Evolutionary conservation across 2,113 vertebrate genomes (phyloP).

Genomic region (Xiphias gladius): DNA sequence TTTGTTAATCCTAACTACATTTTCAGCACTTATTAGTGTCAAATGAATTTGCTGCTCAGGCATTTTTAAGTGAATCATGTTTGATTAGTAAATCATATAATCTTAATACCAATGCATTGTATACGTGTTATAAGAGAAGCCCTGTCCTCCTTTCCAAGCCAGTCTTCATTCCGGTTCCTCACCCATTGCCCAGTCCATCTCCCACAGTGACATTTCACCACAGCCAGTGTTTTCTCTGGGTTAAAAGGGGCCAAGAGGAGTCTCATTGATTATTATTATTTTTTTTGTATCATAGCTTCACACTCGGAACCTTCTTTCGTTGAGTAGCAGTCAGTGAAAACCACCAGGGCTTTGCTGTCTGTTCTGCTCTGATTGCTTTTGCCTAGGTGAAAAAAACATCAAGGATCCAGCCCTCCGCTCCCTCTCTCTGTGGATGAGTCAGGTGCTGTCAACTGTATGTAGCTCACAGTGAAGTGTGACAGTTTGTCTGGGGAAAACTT

Average conservation of each 20-base stretch:
- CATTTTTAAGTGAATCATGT: neutral
- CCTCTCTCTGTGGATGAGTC: slow-evolving; percentile 37
- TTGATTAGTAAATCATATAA: neutral
- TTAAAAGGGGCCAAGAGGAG: slow-evolving; percentile 33
- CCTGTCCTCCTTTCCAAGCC: slow-evolving; percentile 18
- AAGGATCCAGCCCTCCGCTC: neutral
- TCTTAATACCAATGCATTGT: neutral
- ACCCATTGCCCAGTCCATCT: slow-evolving; percentile 43
- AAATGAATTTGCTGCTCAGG: neutral
- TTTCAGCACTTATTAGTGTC: neutral
- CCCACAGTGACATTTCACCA: slow-evolving; percentile 42
- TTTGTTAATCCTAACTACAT: neutral
- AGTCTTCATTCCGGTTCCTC: slow-evolving; percentile 35
- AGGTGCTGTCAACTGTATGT: slow-evolving; percentile 18
- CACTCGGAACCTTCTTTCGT: slow-evolving; percentile 23
- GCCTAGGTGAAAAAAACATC: slow-evolving; percentile 2
- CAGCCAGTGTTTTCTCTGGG: slow-evolving; percentile 37
- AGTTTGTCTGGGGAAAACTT: neutral
- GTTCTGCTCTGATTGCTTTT: slow-evolving; percentile 50
- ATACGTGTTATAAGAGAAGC: neutral
- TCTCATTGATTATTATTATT: slow-evolving; percentile 42
- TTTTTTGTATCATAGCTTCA: slow-evolving; percentile 34
- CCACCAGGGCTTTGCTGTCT: slow-evolving; percentile 28
- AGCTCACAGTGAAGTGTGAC: slow-evolving; percentile 17
- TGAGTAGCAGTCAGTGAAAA: slow-evolving; percentile 26